Base-by-base conservation (phyloP, 2,113 vertebrate species). In the Bufo bufo region DNA sequence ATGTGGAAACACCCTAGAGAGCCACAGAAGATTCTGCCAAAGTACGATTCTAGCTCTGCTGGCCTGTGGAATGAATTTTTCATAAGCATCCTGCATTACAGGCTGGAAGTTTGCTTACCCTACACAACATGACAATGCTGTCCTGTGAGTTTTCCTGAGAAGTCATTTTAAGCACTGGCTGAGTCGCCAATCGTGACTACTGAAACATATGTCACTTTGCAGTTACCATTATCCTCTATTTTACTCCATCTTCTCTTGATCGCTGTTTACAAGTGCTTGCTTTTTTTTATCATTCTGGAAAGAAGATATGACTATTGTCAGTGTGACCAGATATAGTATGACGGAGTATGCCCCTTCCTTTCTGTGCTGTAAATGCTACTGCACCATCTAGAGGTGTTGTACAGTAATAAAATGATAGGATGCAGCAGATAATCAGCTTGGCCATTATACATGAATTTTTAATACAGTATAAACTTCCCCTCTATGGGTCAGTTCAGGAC, bases 91-190 rank as follows among this genome's bases (percentile, higher is more conserved):
- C 81, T 69, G 47, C 81, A 83, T 83, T 83, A 83, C 20, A 83
- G 81, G 61, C 59, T 83, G 81, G 19, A 66, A 11, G 47, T 83
- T 83, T 83, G 81, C 61, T 83, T 83, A 83, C 81, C 43, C 33
- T 69, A 83, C 81, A 83, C 81, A 50, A 63, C 80, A 82, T 45
- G 81, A 83, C 81, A 83, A 83, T 69, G 81, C 81, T 69, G 81
- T 10, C 4, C 63, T 83, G 81, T 82, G 61, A 83, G 66, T 83
- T 83, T 20, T 65, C 23, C 47, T 23, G 45, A 66, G 63, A 69
- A 83, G 81, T 69, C 63, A 23, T 83, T 66, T 63, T 23, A 69
- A 33, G 81, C 47, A 23, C 61, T 59, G 52, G 17, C 1, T 66
- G 45, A 65, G 49, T 8, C 52, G 79, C 33, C 79, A 82, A 45